Base-by-base conservation (phyloP, 2,797 vertebrate genomes). In the Sebastes cheni region DNA sequence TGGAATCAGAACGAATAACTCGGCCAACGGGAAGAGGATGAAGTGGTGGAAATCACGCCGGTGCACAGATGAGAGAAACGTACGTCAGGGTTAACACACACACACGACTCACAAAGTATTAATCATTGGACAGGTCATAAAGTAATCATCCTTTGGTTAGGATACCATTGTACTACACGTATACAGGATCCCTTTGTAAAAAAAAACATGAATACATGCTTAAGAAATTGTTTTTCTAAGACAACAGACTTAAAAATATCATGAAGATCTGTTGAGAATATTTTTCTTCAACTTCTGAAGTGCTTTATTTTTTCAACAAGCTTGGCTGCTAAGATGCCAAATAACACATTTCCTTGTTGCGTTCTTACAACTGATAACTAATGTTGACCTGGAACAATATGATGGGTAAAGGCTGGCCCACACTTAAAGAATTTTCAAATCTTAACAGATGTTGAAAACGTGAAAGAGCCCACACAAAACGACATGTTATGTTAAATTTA, bases 41-140 rank as follows among this genome's bases (percentile, higher is more conserved):
- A 80, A 97, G 91, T 99, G 98, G 98, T 97, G 97, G 87, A 96
- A 93, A 13, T 95, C 96, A 18, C 97, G 95, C 72, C 97, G 96
- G 82, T 94, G 96, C 78, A 98, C 98, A 0, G 98, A 99, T 14
- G 98, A 99, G 91, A 97, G 96, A 95, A 98, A 98, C 5, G 94
- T 95, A 93, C 0, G 91, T 85, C 22, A 39, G 16, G 25, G 16
- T 72, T 25, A 36, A 83, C 2, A 18, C 34, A 65, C 70, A 46
- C 42, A 18, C 42, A 46, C 18, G 25, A 54, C n/a, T 42, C 6
- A 65, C 10, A 23, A 30, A 64, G 71, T 20, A 75, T 64, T 79
- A 58, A 81, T 85, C 68, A 52, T 2, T 50, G 32, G 32, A 42
- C 36, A 30, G 25, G 34, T 78, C 12, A 23, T 70, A 5, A 76